Conservation (phyloP, 1,140 invertebrate genomes). For the Trissolcus basalis region DNA sequence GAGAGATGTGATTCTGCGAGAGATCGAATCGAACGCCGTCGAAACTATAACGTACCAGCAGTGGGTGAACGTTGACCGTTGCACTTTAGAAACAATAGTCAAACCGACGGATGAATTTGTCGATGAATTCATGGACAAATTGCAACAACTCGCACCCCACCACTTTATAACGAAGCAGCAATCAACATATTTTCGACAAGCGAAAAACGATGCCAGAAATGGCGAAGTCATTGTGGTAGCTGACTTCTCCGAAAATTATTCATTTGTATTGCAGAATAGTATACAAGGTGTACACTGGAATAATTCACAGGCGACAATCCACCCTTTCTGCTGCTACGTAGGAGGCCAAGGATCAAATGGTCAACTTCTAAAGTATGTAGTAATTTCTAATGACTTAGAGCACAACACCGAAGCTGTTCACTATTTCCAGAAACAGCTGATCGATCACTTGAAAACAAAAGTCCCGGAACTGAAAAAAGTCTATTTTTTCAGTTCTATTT, state of each 20-base stretch:
- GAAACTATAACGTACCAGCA: background rate
- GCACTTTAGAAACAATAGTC: background rate
- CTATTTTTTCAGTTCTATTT: too few species aligned
- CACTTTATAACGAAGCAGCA: background rate
- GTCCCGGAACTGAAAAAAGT: background rate
- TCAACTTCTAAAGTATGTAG: background rate
- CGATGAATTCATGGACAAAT: background rate
- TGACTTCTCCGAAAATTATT: constrained; percentile 6
- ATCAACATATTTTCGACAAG: background rate
- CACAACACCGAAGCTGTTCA: constrained; percentile 32
- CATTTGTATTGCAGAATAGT: background rate
- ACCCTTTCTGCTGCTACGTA: background rate
- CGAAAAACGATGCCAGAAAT: background rate
- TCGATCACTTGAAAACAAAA: constrained; percentile 16
- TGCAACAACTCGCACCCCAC: background rate
- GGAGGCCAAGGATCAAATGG: background rate
- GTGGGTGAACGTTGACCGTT: background rate
- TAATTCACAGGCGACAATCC: constrained; percentile 4
- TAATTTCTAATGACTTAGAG: constrained; percentile 6
- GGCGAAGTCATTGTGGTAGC: background rate
- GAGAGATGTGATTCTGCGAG: background rate
- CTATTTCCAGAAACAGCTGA: constrained; percentile 23
- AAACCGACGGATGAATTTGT: background rate
- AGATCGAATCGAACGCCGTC: background rate
- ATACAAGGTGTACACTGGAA: constrained; percentile 1